Evolutionary conservation across 2,888 invertebrate species (phyloP).

Genomic region (Sminthurides aquaticus): DNA sequence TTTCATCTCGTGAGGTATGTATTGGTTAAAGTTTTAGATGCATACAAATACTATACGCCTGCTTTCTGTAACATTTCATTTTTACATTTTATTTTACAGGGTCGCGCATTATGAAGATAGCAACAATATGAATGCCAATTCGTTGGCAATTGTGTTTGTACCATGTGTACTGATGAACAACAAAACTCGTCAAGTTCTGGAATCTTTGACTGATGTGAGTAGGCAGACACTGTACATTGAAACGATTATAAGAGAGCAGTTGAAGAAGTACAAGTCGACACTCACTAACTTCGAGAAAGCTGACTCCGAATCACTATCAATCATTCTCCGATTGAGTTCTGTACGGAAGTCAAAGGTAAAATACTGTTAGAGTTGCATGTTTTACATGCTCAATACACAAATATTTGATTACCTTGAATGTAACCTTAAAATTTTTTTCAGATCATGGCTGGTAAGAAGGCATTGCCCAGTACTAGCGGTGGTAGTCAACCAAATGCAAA

Average conservation of each 20-base stretch:
- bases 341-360: conserved; percentile 64
- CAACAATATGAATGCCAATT: conserved; percentile 86
- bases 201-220: conserved; percentile 80
- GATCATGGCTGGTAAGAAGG: too few relatives aligned
- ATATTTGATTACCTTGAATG: too few relatives aligned
- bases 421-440: too few relatives aligned
- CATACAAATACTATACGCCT: neutral
- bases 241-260: conserved; percentile 78
- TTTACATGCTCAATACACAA: too few relatives aligned
- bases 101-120: conserved; percentile 77
- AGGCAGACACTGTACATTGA: conserved; percentile 84
- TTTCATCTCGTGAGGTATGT: conserved; percentile 72
- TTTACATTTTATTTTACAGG: conserved; percentile 47
- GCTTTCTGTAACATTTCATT: too few relatives aligned
- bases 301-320: conserved; percentile 79
- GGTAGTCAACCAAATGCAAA: too few relatives aligned
- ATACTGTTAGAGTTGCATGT: neutral
- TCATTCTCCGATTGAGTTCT: conserved; percentile 67
- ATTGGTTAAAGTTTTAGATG: neutral
- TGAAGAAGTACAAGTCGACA: conserved; percentile 72
- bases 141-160: conserved; percentile 87
- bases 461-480: too few relatives aligned
- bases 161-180: conserved; percentile 86
- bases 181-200: conserved; percentile 80
- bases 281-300: conserved; percentile 83